phyloP scores from a whole-genome alignment of 2,113 vertebrate species.

The Raja brachyura region DNA sequence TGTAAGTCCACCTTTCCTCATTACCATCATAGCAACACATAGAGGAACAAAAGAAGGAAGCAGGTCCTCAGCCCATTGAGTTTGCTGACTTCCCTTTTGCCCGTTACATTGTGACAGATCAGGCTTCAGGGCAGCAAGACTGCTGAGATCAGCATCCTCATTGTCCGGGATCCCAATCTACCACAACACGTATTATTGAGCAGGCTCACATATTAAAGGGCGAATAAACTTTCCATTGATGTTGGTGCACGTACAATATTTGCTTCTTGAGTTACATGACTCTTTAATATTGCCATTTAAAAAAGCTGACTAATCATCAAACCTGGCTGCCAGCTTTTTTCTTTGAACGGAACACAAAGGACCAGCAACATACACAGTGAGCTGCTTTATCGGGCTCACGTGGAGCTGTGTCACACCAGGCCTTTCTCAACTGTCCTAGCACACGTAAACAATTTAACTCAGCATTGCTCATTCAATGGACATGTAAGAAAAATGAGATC shows the following conservation, averaged over 20 bases:
- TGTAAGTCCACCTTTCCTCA: not conserved
- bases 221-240: not conserved
- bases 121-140: too few species aligned
- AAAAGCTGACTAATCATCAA: slow-evolving; percentile 13
- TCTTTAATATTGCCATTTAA: not conserved
- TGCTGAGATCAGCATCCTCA: not conserved
- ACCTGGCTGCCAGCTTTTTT: not conserved
- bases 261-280: not conserved
- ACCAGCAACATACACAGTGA: not conserved
- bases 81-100: too few species aligned
- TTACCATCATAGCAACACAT: not conserved
- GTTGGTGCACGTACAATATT: not conserved
- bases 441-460: not conserved
- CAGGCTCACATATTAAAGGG: not conserved
- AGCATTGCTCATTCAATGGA: not conserved
- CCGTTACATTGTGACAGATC: too few species aligned
- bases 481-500: not conserved
- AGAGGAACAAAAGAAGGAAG: too few species aligned
- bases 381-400: not conserved
- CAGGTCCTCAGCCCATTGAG: too few species aligned
- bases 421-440: not conserved
- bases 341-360: not conserved
- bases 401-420: not conserved
- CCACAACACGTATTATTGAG: not conserved
- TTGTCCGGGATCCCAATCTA: not conserved